Base-by-base conservation (phyloP, 2,797 vertebrate species). In the Champsocephalus gunnari region DNA sequence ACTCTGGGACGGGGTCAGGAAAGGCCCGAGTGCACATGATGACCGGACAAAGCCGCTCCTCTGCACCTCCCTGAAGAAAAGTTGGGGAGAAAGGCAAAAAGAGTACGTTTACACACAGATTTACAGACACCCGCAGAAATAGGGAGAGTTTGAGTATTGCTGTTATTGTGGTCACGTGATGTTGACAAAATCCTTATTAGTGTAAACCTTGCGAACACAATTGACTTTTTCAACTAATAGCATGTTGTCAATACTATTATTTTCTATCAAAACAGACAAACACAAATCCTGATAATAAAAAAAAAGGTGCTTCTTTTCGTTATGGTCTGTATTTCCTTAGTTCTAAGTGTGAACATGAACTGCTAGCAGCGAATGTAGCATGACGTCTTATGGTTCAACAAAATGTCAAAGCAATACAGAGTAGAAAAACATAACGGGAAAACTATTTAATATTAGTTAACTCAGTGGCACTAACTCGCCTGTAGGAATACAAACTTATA, bases 11-110 rank as follows among this genome's bases (percentile, higher is more conserved):
- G 3, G 68, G 73, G 78, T 90, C 88, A 77, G 88, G 86, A 85
- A 47, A 62, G 69, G 92, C 71, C 56, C 88, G 90, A 9, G 96
- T 95, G 49, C 93, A 95, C 95, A 97, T 96, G 93, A 95, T 69
- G 90, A 91, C 95, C 67, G 93, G 86, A 21, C 92, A 86, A 67
- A 88, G 90, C 80, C 83, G 88, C 75, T 95, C 84, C 55, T 94
- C 92, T 45, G 95, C 94, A 24, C 86, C 79, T 16, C 87, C 92
- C 98, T 99, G 93, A 3, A 47, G 51, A 47, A 58, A 86, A 2
- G 0, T 5, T 28, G 28, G 49, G 28, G 19, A 11, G 17, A 53
- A 32, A 43, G 12, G 24, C 7, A 41, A 14, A 62, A 62, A 28
- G 9, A 48, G 34, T 8, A 28, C 1, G 17, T 56, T 17, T 34